Evolutionary conservation across 2,113 vertebrate genomes (phyloP).

Genomic region (Monarcha castaneiventris): DNA sequence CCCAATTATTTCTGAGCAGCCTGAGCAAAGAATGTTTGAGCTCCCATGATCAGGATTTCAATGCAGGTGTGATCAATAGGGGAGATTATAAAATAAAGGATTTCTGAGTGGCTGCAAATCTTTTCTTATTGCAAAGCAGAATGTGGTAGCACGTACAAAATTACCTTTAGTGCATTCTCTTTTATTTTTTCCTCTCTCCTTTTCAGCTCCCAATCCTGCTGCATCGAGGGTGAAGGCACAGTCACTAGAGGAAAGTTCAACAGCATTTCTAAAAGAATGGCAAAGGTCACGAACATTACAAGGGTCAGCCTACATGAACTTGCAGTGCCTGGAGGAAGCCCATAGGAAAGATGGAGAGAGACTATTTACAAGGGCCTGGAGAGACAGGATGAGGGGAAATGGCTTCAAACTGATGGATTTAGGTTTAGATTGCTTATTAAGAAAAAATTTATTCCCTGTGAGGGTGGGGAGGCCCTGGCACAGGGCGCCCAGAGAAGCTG

Average conservation of each 20-base stretch:
- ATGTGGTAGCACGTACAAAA: not conserved
- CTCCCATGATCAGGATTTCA: not conserved
- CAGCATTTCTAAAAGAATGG: not conserved
- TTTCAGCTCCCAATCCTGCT: not conserved
- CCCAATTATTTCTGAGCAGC: not conserved
- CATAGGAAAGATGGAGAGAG: not conserved
- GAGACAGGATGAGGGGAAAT: not conserved
- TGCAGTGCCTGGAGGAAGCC: not conserved
- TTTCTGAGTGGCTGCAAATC: not conserved
- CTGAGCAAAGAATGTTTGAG: not conserved
- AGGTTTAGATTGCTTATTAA: not conserved
- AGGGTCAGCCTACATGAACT: not conserved
- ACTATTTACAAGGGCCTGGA: not conserved
- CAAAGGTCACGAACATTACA: not conserved
- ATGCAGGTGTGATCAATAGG: not conserved
- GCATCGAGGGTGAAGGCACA: not conserved
- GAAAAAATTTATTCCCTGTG: fast-evolving
- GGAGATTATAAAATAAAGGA: not conserved
- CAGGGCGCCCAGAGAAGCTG: not conserved
- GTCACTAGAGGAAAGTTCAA: not conserved
- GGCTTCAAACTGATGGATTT: not conserved
- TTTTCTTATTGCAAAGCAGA: not conserved
- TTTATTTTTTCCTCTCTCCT: not conserved
- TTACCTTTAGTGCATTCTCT: not conserved
- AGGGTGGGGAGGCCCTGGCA: not conserved